Evolutionary conservation across 2,797 vertebrate genomes (phyloP).

Genomic region (Epinephelus malabaricus): DNA sequence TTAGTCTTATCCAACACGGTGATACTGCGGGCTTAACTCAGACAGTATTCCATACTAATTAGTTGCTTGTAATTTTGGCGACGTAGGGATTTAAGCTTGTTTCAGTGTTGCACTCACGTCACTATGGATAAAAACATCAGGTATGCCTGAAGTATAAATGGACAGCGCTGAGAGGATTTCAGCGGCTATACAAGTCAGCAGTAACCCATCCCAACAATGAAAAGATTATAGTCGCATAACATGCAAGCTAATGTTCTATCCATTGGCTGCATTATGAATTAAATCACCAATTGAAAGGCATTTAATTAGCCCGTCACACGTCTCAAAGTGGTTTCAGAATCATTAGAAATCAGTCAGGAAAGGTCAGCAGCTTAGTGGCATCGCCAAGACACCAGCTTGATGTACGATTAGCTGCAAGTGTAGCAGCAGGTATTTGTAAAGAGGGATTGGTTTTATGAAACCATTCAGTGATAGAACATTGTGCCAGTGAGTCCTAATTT

Average conservation of each 20-base stretch:
- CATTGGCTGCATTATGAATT: slow-evolving; percentile 26
- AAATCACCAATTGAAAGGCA: slow-evolving; percentile 22
- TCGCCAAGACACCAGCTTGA: not conserved
- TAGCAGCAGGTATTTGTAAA: not conserved
- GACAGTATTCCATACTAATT: slow-evolving; percentile 20
- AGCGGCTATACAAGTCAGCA: slow-evolving; percentile 10
- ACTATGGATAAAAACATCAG: slow-evolving; percentile 46
- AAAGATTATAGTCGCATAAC: slow-evolving; percentile 32
- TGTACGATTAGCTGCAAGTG: not conserved
- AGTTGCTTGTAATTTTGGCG: slow-evolving; percentile 38
- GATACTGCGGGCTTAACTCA: slow-evolving; percentile 9
- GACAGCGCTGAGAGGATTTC: slow-evolving; percentile 38
- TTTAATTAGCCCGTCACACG: slow-evolving; percentile 46
- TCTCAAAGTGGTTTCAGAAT: slow-evolving; percentile 23
- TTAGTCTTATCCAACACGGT: slow-evolving; percentile 5
- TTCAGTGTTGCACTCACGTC: slow-evolving; percentile 24
- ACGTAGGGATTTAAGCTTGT: slow-evolving; percentile 47
- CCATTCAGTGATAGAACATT: no score
- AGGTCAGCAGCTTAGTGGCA: slow-evolving; percentile 19
- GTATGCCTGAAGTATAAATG: slow-evolving; percentile 50
- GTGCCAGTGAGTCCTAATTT: not conserved
- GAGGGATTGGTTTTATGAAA: not conserved
- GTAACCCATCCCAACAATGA: slow-evolving; percentile 45
- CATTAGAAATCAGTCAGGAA: slow-evolving; percentile 30
- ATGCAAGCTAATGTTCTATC: slow-evolving; percentile 38